These are phyloP conservation scores for Nycticebus coucang DNA, from an alignment of 2,113 vertebrate genomes.

Conservation along the genomic window DNA sequence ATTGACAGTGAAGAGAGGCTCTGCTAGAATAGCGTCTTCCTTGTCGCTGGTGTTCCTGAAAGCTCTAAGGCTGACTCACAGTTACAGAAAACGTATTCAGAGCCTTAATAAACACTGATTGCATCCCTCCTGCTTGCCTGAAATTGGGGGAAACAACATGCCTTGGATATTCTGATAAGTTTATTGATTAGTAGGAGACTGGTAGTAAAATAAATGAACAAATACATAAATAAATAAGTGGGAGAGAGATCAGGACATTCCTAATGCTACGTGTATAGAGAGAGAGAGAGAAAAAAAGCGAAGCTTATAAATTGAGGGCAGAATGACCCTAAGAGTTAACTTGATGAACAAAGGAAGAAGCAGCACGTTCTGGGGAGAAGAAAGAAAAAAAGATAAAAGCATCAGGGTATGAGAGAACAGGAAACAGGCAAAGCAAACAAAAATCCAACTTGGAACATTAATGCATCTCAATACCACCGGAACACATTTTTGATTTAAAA, in stretches of 20 bases:
- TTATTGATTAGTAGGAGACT: neutral
- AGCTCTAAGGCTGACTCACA: neutral
- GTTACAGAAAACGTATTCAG: neutral
- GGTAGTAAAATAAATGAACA: neutral
- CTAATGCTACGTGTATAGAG: too few relatives aligned
- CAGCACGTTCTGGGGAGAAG: neutral
- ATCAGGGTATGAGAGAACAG: neutral
- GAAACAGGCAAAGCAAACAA: neutral
- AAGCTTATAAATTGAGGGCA: neutral
- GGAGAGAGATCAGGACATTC: neutral
- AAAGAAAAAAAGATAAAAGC: neutral
- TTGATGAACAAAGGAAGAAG: neutral
- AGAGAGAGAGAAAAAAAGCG: neutral
- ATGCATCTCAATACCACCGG: neutral
- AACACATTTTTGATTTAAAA: neutral
- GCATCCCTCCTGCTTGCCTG: too few relatives aligned
- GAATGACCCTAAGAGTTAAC: too few relatives aligned
- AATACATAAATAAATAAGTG: neutral
- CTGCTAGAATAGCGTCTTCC: rapidly evolving
- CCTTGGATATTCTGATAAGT: neutral
- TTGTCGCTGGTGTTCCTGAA: rapidly evolving
- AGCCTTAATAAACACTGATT: neutral
- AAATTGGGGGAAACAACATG: neutral
- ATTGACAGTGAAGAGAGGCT: neutral
- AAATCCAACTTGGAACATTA: neutral